Conservation (phyloP, 2,888 invertebrate species). For the Lasioglossum lativentre region DNA sequence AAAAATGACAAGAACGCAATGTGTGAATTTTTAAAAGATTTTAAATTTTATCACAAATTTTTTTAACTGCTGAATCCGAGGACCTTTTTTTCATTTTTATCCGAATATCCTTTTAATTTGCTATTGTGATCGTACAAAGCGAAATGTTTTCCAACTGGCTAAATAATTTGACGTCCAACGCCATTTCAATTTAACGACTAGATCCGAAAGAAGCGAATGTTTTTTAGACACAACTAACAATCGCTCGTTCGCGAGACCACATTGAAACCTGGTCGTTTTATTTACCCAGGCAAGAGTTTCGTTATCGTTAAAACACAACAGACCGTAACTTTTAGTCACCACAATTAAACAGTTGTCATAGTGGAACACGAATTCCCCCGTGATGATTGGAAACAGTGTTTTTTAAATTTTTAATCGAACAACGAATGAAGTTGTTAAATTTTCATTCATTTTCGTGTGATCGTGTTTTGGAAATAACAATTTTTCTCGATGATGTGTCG, state of each 20-base stretch:
- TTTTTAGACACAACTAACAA: not conserved
- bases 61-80: too few species aligned
- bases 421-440: not conserved
- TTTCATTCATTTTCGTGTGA: not conserved
- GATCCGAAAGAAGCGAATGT: not conserved
- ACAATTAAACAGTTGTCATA: constrained; percentile 1
- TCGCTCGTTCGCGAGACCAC: not conserved
- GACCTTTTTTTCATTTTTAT: too few species aligned
- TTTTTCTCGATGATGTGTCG: not conserved
- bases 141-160: not conserved
- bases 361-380: not conserved
- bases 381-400: not conserved
- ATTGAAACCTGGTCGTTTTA: constrained; percentile 9
- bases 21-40: too few species aligned
- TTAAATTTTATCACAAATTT: too few species aligned
- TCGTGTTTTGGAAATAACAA: not conserved
- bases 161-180: not conserved
- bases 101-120: not conserved
- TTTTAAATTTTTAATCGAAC: not conserved
- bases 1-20: too few species aligned
- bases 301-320: constrained; percentile 9
- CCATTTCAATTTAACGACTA: not conserved
- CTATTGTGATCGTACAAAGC: not conserved
- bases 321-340: not conserved
- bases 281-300: constrained; percentile 10